Base-by-base conservation (phyloP, 2,888 invertebrate genomes). In the Drosophila koepferae region DNA sequence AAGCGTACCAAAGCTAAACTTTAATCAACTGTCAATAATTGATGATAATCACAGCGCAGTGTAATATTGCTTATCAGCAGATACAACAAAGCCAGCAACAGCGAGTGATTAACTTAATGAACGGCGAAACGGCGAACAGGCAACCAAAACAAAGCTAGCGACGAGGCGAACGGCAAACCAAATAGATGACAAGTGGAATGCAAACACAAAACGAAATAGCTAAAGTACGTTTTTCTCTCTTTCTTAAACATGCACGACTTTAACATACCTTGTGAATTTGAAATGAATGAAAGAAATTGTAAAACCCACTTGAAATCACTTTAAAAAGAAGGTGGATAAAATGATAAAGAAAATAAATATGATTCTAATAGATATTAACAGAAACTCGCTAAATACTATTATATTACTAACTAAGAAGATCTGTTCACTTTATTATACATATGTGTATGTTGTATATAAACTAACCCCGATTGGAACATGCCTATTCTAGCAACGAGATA, bases 21-120 rank as follows among this genome's bases (percentile, higher is more conserved):
- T 83, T 81, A 83, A 83, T 82, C 82, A 83, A 82, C 81, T 83
- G 84, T 83, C 74, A 82, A 79, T 83, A 82, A 84, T 82, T 82
- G 79, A 81, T 79, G 84, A 79, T 82, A 81, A 83, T 83, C 82
- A 83, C 74, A 73, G 74, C 81, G 66, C 68, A 58, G 63, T 62
- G 67, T 70, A 70, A 74, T 77, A 74, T 64, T 65, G 71, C 68
- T 82, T 78, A 82, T 82, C 78, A 70, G 71, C 69, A 70, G 53
- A 56, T 43, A 78, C 58, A 64, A 61, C 43, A 48, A 18, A 8
- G 12, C 16, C 31, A 48, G 23, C 44, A 62, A 41, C 31, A 49
- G 58, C 67, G 44, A 81, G 78, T 72, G 82, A 82, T 81, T 80
- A 78, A 70, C 61, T 72, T 74, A 80, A 82, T 77, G 72, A 82